phyloP scores from a whole-genome alignment of 2,797 vertebrate species.

The Siniperca scherzeri region DNA sequence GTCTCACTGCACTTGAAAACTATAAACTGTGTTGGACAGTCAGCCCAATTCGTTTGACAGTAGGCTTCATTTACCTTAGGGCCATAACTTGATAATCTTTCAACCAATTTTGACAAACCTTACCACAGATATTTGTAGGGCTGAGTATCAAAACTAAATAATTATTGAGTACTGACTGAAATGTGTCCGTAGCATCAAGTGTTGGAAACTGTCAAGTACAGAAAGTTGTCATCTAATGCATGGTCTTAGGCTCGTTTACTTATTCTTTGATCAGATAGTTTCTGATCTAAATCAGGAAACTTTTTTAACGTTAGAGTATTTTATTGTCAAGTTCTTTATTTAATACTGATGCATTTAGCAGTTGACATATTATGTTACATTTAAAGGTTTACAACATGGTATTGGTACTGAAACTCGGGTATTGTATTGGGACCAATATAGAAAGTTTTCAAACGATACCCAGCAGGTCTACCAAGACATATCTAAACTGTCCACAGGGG shows the following conservation, averaged over 20 bases:
- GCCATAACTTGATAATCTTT: background rate
- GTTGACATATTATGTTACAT: background rate
- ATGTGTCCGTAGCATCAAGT: background rate
- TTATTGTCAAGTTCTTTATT: background rate
- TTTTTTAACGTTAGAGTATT: background rate
- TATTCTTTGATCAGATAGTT: background rate
- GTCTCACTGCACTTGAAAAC: background rate
- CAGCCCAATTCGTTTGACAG: background rate
- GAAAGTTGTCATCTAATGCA: background rate
- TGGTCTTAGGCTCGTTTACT: background rate
- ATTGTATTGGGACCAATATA: background rate
- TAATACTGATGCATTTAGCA: background rate
- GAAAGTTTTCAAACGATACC: background rate
- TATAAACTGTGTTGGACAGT: background rate
- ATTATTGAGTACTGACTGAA: background rate
- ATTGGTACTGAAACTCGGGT: too few species aligned
- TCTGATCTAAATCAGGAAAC: background rate
- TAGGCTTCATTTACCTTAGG: background rate
- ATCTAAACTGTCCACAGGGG: background rate
- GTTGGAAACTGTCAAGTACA: background rate
- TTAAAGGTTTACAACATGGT: background rate
- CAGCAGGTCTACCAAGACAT: background rate
- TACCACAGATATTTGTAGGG: background rate
- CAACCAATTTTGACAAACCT: background rate
- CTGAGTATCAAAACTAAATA: too few species aligned